These are phyloP conservation scores for Metopolophium dirhodum DNA, from an alignment of 1,140 invertebrate species.

Conservation along the genomic window DNA sequence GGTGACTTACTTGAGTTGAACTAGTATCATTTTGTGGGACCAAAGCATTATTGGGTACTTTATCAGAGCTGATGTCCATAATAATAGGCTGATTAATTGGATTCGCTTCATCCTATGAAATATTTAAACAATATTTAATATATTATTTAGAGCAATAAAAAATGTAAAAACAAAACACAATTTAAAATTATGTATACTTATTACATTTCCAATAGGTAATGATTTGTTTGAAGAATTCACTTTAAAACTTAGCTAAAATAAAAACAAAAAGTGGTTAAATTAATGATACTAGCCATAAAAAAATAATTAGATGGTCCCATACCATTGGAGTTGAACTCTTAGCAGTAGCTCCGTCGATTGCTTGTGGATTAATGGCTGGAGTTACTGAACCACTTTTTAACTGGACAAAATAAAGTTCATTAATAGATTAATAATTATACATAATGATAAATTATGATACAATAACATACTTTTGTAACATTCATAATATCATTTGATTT, in stretches of 20 bases:
- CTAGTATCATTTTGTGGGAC: background rate
- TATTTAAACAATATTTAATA: background rate
- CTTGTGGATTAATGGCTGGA: conserved; percentile 59
- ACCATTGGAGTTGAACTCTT: conserved; percentile 51
- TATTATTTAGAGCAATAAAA: background rate
- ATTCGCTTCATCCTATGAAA: conserved; percentile 25
- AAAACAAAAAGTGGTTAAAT: conserved; percentile 25
- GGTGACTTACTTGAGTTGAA: background rate
- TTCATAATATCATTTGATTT: conserved; percentile 26
- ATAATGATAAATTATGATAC: background rate
- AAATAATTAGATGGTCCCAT: background rate
- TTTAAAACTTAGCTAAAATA: conserved; percentile 24
- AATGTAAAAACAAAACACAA: background rate
- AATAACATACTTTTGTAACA: conserved; percentile 9
- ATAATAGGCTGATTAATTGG: conserved; percentile 48
- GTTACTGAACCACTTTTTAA: conserved; percentile 57
- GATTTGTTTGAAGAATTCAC: background rate
- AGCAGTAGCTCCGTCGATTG: conserved; percentile 53
- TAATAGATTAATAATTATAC: background rate
- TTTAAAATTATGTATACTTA: background rate
- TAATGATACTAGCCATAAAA: background rate
- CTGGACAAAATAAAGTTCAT: background rate
- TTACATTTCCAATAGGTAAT: background rate
- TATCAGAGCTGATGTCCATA: conserved; percentile 1
- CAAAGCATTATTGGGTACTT: background rate